Base-by-base conservation (phyloP, 2,888 invertebrate genomes). In the Trachelus troglodyta region DNA sequence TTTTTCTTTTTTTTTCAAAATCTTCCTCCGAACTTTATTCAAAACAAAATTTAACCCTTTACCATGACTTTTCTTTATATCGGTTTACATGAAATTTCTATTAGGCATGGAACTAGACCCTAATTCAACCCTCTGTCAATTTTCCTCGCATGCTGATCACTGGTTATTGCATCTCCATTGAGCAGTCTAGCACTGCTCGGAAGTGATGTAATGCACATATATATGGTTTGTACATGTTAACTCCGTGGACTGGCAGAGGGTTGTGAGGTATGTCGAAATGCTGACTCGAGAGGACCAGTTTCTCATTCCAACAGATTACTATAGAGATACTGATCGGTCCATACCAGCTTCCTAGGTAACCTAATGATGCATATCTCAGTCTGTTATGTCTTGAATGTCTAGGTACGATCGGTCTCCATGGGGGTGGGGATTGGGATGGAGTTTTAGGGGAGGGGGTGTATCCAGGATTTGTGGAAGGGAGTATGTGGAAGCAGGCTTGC, bases 321-420 rank as follows among this genome's bases (percentile, higher is more conserved):
- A 31, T 71, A 31, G 31, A 12, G 33, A 31, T 33, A n/a, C 71
- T 30, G 33, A 30, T 30, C 71, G 71, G 71, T 71, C 71, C 30
- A 71, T 31, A 71, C 33, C n/a, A n/a, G 71, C 30, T 71, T 71
- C 33, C 69, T 69, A 33, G 12, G 69, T 37, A 75, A 75, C 75
- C 75, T 77, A 78, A 76, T 75, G 76, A 73, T 89, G 89, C 90
- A 89, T 90, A 90, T 90, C 90, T 89, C 88, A 84, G 86, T 87
- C 87, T 86, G 90, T 90, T 89, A 89, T 89, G 88, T 89, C 89
- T 88, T 87, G 90, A 88, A 89, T 90, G 90, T 90, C 89, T 86
- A 85, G 86, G 80, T 85, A 81, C 83, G 83, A 80, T 75, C 82
- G 85, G 79, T 76, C 79, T 69, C 23, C 69, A 69, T 33, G 69